Percentiles rank a stretch among this genome's conserved stretches.
phyloP scores from a whole-genome alignment of 2,888 invertebrate species.

The Cyclophora punctaria region DNA sequence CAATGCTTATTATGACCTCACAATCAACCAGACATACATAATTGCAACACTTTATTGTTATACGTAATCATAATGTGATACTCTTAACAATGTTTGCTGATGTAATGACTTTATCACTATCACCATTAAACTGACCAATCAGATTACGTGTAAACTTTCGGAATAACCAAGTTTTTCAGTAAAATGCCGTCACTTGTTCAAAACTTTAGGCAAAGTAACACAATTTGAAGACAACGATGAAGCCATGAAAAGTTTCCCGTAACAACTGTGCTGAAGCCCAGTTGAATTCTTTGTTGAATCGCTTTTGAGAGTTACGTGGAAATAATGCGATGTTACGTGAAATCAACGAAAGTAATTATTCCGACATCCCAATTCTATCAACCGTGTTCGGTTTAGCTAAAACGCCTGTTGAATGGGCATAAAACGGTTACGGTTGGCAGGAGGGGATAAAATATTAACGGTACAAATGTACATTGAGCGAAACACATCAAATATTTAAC shows the following conservation, averaged over 20 bases:
- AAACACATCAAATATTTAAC: constrained; percentile 22
- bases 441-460: constrained; percentile 20
- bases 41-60: too few relatives aligned
- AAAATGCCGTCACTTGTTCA: background rate
- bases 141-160: too few relatives aligned
- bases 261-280: constrained; percentile 16
- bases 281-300: constrained; percentile 17
- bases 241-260: constrained; percentile 20
- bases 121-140: too few relatives aligned
- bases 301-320: constrained; percentile 10
- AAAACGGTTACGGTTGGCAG: constrained; percentile 16
- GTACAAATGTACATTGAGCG: constrained; percentile 2
- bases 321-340: constrained; percentile 5
- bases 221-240: constrained; percentile 17
- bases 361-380: constrained; percentile 4
- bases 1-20: constrained; percentile 7
- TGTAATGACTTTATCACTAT: too few relatives aligned
- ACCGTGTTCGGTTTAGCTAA: constrained; percentile 3
- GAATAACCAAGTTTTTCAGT: too few relatives aligned
- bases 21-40: background rate
- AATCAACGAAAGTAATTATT: background rate
- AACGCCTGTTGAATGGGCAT: constrained; percentile 14
- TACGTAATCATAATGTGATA: too few relatives aligned
- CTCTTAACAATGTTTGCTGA: too few relatives aligned
- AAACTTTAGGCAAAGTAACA: constrained; percentile 5